Base-by-base conservation (phyloP, 2,888 invertebrate genomes). In the Drosophila imparisetae region DNA sequence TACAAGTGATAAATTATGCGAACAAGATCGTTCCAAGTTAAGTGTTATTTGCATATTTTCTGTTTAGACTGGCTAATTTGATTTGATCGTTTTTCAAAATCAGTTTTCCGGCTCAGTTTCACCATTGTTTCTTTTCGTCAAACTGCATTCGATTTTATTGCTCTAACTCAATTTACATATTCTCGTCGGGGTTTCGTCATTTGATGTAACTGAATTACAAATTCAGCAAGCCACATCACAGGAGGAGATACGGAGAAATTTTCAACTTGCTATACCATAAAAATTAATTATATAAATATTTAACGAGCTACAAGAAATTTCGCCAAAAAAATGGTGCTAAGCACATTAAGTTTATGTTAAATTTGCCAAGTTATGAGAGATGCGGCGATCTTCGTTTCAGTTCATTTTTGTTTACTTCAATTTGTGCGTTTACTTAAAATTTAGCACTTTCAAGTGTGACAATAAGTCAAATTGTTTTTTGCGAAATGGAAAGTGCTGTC, bases 71-170 rank as follows among this genome's bases (percentile, higher is more conserved):
- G 72, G 53, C n/a, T 0, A 27, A 45, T 48, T 71, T 66, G 45
- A 34, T 45, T 32, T 27, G 15, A 11, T 34, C 50, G 36, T 5
- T 42, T 66, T 50, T 61, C 18, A 66, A 60, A 40, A 60, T 30
- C 52, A 70, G 72, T 67, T 85, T 81, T 88, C 75, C 83, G 60
- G 81, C 71, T 76, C 65, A 78, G 78, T 88, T 85, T 85, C 86
- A 83, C 83, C 78, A 24, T 55, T 48, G 48, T 36, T 5, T 24
- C 2, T 40, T 42, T 48, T 61, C 11, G 30, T 72, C 49, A 48
- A 68, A 66, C 60, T 73, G 61, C 70, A 66, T 36, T 38, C 62
- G 40, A 75, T 63, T 76, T 76, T 65, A 67, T 76, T 15, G 42
- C 64, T 55, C 72, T 58, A 66, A 61, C 50, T 75, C 58, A 66